A percentile compares a stretch with the other conserved stretches of the same genome.
Conservation (phyloP, 2,113 vertebrate genomes). For the Siphamia tubifer region DNA sequence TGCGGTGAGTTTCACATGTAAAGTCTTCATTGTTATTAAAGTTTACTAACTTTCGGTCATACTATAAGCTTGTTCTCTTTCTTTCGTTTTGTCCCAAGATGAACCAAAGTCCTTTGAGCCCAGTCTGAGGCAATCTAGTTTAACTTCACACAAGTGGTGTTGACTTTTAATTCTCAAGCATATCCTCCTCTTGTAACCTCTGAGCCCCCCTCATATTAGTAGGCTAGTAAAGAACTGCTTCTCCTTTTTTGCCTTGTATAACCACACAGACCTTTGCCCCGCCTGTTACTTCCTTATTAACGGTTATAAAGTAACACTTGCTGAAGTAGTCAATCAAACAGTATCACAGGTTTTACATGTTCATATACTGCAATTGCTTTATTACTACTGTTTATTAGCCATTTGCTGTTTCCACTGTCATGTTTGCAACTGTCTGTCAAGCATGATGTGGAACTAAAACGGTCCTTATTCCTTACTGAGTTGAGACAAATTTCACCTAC, state of each 20-base stretch:
- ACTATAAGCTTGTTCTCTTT: neutral
- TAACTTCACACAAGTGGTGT: constrained; percentile 30
- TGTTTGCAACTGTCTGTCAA: neutral
- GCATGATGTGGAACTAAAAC: neutral
- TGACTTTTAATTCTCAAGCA: constrained; percentile 62
- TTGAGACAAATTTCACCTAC: neutral
- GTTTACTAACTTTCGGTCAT: neutral
- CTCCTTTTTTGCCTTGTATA: constrained; percentile 59
- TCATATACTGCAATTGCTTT: neutral
- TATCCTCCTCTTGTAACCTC: constrained; percentile 55
- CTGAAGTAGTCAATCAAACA: neutral
- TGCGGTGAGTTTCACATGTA: constrained; percentile 11
- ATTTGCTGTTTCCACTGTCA: no score
- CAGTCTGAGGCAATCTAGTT: neutral
- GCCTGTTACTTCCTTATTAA: constrained; percentile 72
- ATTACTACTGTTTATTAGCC: neutral
- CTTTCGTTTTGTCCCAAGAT: neutral
- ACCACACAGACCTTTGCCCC: constrained; percentile 58
- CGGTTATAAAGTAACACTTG: constrained; percentile 16
- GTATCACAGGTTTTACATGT: neutral
- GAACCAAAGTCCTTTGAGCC: neutral
- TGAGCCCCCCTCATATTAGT: constrained; percentile 21
- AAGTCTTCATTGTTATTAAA: neutral
- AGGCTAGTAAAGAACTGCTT: constrained; percentile 52
- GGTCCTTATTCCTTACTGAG: neutral